These are phyloP conservation scores for Lutraria rhynchaena DNA, from an alignment of 1,140 invertebrate species.

Conservation along the genomic window DNA sequence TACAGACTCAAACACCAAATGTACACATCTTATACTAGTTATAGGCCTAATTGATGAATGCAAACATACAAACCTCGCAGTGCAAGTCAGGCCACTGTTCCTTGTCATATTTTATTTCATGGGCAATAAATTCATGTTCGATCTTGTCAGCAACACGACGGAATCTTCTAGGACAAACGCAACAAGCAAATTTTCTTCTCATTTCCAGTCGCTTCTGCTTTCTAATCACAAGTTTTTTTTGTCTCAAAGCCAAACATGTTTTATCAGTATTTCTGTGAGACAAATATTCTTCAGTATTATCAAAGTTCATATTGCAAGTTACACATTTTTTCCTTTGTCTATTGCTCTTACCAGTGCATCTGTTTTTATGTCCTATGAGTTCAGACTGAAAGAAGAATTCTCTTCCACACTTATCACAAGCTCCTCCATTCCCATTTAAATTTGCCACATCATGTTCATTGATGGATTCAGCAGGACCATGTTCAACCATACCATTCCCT, in stretches of 20 bases:
- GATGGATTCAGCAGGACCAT: too few relatives aligned
- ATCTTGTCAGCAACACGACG: constrained; percentile 39
- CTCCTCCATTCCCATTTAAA: constrained; percentile 13
- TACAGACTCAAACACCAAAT: too few relatives aligned
- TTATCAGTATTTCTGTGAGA: constrained; percentile 28
- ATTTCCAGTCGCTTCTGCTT: constrained; percentile 17
- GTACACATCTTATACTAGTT: too few relatives aligned
- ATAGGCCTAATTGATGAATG: too few relatives aligned
- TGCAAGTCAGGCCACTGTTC: constrained; percentile 45
- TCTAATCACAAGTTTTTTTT: constrained; percentile 21
- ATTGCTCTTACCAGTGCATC: constrained; percentile 34
- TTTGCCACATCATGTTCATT: too few relatives aligned
- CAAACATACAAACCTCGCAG: constrained; percentile 26
- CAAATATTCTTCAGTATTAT: constrained; percentile 30
- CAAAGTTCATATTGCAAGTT: constrained; percentile 28
- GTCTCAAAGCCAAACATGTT: constrained; percentile 12
- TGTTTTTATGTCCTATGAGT: constrained; percentile 30
- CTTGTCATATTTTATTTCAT: constrained; percentile 49
- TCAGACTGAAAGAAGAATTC: constrained; percentile 28
- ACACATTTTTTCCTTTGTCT: constrained; percentile 27
- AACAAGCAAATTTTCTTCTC: constrained; percentile 29
- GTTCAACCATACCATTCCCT: too few relatives aligned
- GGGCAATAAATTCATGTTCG: constrained; percentile 40
- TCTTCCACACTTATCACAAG: constrained; percentile 29
- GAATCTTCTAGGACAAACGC: constrained; percentile 40